Conservation (phyloP, 2,888 invertebrate genomes). For the Prenolepis imparis region DNA sequence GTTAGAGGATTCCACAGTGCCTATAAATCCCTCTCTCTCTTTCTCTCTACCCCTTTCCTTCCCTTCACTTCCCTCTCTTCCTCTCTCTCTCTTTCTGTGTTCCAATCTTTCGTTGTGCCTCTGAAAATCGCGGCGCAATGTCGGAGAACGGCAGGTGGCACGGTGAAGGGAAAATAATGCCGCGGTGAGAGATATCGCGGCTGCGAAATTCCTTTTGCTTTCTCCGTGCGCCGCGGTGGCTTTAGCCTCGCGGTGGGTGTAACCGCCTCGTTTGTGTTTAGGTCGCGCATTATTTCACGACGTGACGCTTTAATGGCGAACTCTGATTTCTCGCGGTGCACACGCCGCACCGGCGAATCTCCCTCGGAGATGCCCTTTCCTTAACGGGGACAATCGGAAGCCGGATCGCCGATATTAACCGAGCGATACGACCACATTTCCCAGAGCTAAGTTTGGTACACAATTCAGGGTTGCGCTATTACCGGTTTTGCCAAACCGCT, state of each 20-base stretch:
- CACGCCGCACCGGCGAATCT: slow-evolving; percentile 34
- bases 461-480: not conserved
- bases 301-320: slow-evolving; percentile 72
- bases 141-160: slow-evolving; percentile 75
- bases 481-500: not conserved
- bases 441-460: slow-evolving; percentile 10
- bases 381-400: slow-evolving; percentile 43
- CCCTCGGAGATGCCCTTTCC: slow-evolving; percentile 21
- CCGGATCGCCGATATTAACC: slow-evolving; percentile 34
- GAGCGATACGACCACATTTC: not conserved
- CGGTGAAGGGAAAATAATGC: slow-evolving; percentile 76
- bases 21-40: slow-evolving; percentile 15
- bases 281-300: slow-evolving; percentile 71
- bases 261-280: slow-evolving; percentile 69
- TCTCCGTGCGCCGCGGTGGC: slow-evolving; percentile 66
- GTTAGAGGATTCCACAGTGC: not conserved
- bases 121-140: slow-evolving; percentile 76
- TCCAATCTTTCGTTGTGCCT: slow-evolving; percentile 55
- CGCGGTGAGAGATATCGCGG: slow-evolving; percentile 70
- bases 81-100: slow-evolving; percentile 24
- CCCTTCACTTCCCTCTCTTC: slow-evolving; percentile 30
- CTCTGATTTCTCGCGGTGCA: slow-evolving; percentile 67
- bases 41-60: slow-evolving; percentile 34
- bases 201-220: slow-evolving; percentile 77
- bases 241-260: slow-evolving; percentile 72